Evolutionary conservation across 2,797 vertebrate species (phyloP).

Genomic region (Peromyscus aztecus): DNA sequence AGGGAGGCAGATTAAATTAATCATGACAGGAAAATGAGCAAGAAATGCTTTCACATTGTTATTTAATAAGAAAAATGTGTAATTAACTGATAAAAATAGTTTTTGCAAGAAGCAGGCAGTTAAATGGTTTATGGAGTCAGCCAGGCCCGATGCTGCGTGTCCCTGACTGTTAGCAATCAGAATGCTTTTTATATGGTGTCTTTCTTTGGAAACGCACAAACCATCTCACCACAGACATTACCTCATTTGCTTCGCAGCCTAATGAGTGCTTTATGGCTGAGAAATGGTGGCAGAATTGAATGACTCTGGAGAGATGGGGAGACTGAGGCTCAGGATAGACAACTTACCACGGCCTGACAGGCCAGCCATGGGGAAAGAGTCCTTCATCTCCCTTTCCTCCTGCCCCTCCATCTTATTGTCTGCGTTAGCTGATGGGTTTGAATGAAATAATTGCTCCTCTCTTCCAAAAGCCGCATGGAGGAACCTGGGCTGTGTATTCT

Average conservation of each 20-base stretch:
- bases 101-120: slow-evolving; percentile 81
- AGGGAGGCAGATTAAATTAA: slow-evolving; percentile 83
- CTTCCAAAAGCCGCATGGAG: slow-evolving; percentile 53
- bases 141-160: slow-evolving; percentile 78
- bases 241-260: slow-evolving; percentile 82
- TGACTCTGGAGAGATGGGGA: slow-evolving; percentile 63
- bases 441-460: slow-evolving; percentile 64
- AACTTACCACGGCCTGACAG: rapidly evolving
- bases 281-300: slow-evolving; percentile 60
- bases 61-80: slow-evolving; percentile 86
- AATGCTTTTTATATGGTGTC: slow-evolving; percentile 86
- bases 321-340: slow-evolving; percentile 72
- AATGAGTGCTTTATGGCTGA: slow-evolving; percentile 81
- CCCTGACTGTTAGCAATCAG: slow-evolving; percentile 82
- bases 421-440: slow-evolving; percentile 61
- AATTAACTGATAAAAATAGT: slow-evolving; percentile 85
- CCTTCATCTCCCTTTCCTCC: not conserved
- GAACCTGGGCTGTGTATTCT: slow-evolving; percentile 67
- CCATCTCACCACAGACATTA: slow-evolving; percentile 84
- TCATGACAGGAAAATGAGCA: slow-evolving; percentile 82
- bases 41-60: slow-evolving; percentile 84
- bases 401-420: slow-evolving; percentile 11
- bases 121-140: slow-evolving; percentile 82
- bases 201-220: slow-evolving; percentile 83
- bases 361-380: not conserved